Evolutionary conservation across 2,888 invertebrate genomes (phyloP).

Genomic region (Diloba caeruleocephala): DNA sequence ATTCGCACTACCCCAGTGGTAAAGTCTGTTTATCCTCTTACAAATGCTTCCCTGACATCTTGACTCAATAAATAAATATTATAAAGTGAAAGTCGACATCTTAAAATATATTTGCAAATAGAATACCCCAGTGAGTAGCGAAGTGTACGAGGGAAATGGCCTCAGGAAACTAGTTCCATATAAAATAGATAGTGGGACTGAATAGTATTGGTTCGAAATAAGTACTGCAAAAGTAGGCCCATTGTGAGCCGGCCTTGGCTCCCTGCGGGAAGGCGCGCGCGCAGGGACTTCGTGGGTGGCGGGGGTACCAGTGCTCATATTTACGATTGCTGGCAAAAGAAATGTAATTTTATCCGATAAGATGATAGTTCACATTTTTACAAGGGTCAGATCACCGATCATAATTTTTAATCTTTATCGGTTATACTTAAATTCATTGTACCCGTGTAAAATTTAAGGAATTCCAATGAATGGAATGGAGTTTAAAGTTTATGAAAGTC

Average conservation of each 20-base stretch:
- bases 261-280: slow-evolving; percentile 66
- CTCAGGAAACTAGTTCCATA: slow-evolving; percentile 84
- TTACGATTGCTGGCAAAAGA: slow-evolving; percentile 45
- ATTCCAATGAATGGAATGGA: slow-evolving; percentile 4
- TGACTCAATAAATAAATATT: slow-evolving; percentile 31
- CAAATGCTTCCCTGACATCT: slow-evolving; percentile 3
- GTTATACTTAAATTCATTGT: slow-evolving; percentile 19
- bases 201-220: slow-evolving; percentile 83
- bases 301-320: slow-evolving; percentile 49
- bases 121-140: slow-evolving; percentile 71
- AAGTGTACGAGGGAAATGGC: slow-evolving; percentile 68
- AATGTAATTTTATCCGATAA: slow-evolving; percentile 42
- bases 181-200: slow-evolving; percentile 84
- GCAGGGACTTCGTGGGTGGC: slow-evolving; percentile 76
- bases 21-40: slow-evolving; percentile 7
- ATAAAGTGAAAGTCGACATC: slow-evolving; percentile 61
- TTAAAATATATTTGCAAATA: slow-evolving; percentile 57
- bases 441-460: too few species aligned
- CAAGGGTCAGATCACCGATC: slow-evolving; percentile 19
- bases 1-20: slow-evolving; percentile 12
- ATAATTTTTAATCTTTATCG: slow-evolving; percentile 29
- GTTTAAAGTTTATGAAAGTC: too few species aligned
- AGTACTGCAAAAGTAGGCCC: slow-evolving; percentile 76
- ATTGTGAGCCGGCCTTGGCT: slow-evolving; percentile 83
- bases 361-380: slow-evolving; percentile 39